Base-by-base conservation (phyloP, 2,797 vertebrate species). In the Sebastes matsubarae region DNA sequence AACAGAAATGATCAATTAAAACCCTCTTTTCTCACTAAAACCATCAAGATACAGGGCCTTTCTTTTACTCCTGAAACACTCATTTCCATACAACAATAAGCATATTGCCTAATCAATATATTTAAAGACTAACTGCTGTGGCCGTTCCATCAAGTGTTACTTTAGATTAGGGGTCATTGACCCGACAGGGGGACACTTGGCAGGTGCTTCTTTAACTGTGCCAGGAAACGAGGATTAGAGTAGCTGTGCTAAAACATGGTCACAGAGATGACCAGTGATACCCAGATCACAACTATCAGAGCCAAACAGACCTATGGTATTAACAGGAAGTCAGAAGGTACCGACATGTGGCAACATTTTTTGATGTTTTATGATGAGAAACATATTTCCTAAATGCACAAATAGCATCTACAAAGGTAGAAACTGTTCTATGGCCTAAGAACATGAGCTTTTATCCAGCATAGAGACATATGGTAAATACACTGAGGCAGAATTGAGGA, bases 81-180 rank as follows among this genome's bases (percentile, higher is more conserved):
- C 0, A 75, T 77, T 86, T 85, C 67, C 60, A 77, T 67, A 70
- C n/a, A 79, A 82, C 64, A 85, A 83, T 76, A 81, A 75, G 66
- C 71, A 75, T 77, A 77, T 67, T 79, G 59, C 14, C 63, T 18
- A n/a, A 84, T 88, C 80, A 79, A 86, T 90, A 80, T 55, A 77
- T 80, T 82, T 77, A 80, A 81, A 72, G 71, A 77, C 64, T 65
- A 69, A 77, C 71, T 67, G 68, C 80, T 57, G 22, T 11, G 52
- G 66, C 34, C 30, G 77, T 85, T 86, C 42, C 69, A 67, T 71
- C 76, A 86, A 86, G 83, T 71, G 69, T 79, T 79, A 38, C 75
- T 90, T 87, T 72, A 87, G 79, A 89, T 77, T 58, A 58, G n/a
- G 77, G 74, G 36, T 79, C 64, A 78, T 32, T 76, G 78, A 86